Base-by-base conservation (phyloP, 2,113 vertebrate genomes). In the Apteryx owenii region DNA sequence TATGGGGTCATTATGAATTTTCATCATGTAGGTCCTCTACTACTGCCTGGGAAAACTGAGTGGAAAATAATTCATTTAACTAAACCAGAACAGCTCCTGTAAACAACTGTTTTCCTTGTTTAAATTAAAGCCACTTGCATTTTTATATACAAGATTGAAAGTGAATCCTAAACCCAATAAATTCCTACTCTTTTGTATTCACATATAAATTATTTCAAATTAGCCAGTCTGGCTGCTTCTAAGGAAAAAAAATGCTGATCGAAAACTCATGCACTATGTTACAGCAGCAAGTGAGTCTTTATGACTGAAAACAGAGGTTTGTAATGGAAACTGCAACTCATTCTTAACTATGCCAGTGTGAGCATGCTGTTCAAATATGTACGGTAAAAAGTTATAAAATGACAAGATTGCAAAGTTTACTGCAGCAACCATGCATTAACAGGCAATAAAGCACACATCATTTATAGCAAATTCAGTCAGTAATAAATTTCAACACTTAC, bases 401-500 rank as follows among this genome's bases (percentile, higher is more conserved):
- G 96, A 84, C 86, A 96, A 88, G 80, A 88, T 64, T 90, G 82
- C 85, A 95, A 95, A 95, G 48, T 91, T 96, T 93, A 96, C 65
- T 92, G 81, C 94, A 91, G 82, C 91, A 91, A 95, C 92, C 91
- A 77, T 96, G 91, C 96, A 93, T 94, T 97, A 95, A 85, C 78
- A 97, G 79, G 84, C 92, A 90, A 97, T 97, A 97, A 98, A 97
- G 38, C 48, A 92, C 73, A 56, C 51, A 81, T 48, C 81, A 70
- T 95, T 97, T 93, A 96, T 93, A 90, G 72, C 79, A 97, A 95
- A 98, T 93, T 87, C 95, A 93, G 48, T 81, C 76, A 71, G 94
- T 89, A 95, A 81, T 79, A 94, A 97, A 98, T 97, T 96, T 95
- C 81, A 96, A 70, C 44, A 88, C 42, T 97, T 92, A 90, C 83